Evolutionary conservation across 2,888 invertebrate genomes (phyloP).

Genomic region (Drosophila eohydei): DNA sequence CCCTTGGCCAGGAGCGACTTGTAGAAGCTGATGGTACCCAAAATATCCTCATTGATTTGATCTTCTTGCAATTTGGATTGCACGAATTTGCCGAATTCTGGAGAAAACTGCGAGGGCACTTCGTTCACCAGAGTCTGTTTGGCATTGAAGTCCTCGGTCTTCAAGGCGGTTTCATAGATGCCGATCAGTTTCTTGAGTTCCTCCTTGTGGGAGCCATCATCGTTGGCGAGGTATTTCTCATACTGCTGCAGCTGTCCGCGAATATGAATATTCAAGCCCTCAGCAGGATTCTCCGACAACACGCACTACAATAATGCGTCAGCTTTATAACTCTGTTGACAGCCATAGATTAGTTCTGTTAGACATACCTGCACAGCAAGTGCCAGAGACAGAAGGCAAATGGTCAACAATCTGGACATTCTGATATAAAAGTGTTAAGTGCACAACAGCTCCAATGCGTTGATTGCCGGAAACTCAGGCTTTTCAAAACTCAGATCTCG

Average conservation of each 20-base stretch:
- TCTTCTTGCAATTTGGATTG: constrained; percentile 57
- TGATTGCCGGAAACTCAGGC: constrained; percentile 56
- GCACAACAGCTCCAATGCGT: constrained; percentile 43
- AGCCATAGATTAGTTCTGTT: background rate
- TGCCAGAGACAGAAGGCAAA: constrained; percentile 59
- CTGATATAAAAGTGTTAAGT: constrained; percentile 19
- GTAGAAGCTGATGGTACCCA: constrained; percentile 66
- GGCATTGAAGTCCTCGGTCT: constrained; percentile 57
- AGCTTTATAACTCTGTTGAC: background rate
- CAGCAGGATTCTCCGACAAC: constrained; percentile 54
- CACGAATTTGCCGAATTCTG: constrained; percentile 68
- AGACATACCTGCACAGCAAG: constrained; percentile 64
- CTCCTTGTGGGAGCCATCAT: constrained; percentile 63
- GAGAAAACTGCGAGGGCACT: constrained; percentile 56
- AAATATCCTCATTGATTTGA: constrained; percentile 64
- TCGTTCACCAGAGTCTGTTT: constrained; percentile 62
- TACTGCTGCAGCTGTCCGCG: constrained; percentile 69
- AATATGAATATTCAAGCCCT: constrained; percentile 65
- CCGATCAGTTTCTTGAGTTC: constrained; percentile 67
- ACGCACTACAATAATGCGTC: constrained; percentile 34
- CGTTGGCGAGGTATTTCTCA: constrained; percentile 53
- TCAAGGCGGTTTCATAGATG: constrained; percentile 70
- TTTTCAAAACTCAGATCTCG: constrained; percentile 44
- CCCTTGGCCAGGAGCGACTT: constrained; percentile 44
- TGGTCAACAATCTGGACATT: constrained; percentile 68